phyloP scores from a whole-genome alignment of 2,888 invertebrate genomes.

The Dasypogon diadema region DNA sequence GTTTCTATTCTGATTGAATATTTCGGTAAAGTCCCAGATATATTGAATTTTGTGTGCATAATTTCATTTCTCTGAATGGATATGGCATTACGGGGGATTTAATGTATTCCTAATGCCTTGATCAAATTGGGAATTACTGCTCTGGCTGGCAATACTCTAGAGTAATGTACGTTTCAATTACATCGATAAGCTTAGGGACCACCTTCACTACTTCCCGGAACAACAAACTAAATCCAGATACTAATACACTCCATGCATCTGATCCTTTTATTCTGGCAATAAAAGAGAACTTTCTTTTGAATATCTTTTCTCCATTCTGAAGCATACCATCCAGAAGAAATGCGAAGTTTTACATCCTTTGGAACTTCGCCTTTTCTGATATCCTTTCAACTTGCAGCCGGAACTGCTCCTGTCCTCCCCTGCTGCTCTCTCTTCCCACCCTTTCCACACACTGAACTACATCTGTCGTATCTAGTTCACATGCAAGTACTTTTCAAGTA shows the following conservation, averaged over 20 bases:
- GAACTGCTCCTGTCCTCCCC: neutral
- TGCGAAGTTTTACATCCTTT: constrained; percentile 11
- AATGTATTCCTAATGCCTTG: no score
- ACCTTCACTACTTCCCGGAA: no score
- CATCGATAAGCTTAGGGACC: no score
- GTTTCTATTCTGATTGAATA: no score
- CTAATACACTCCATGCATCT: neutral
- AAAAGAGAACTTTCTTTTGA: constrained; percentile 25
- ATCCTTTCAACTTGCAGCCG: neutral
- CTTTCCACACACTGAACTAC: neutral
- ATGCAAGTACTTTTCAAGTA: neutral
- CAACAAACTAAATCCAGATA: neutral
- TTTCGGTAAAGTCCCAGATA: no score
- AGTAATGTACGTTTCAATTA: no score
- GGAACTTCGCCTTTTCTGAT: neutral
- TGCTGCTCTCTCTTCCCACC: neutral
- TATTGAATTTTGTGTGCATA: no score
- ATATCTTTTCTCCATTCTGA: constrained; percentile 3
- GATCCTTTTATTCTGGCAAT: constrained; percentile 5
- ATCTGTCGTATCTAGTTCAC: neutral
- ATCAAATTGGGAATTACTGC: no score
- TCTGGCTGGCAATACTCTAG: no score
- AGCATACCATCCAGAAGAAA: constrained; percentile 5
- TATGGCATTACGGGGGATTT: no score
- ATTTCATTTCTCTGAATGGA: no score